Evolutionary conservation across 2,113 vertebrate species (phyloP), one percentile per base, ranked within the genome.

Genomic region (human (Homo sapiens)): DNA sequence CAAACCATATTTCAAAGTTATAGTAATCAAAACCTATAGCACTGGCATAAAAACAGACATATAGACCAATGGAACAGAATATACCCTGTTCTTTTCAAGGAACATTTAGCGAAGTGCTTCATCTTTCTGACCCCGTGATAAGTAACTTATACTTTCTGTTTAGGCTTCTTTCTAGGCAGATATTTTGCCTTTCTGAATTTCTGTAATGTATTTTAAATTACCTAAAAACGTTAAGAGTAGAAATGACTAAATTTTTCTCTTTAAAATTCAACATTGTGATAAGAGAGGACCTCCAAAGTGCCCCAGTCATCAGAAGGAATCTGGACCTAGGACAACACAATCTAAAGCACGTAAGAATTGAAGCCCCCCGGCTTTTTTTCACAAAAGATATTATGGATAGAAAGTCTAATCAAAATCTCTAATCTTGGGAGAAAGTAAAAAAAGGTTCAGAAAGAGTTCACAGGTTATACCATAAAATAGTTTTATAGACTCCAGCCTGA

Each of bases 171-270:
- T 96, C 45, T 89, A 5, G 8, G 61, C 27, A 91, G 45, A 91
- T 2, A 48, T 73, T 72, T 79, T 94, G 6, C 4, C 55, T 32
- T 84, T 81, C 72, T 82, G 8, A 95, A 75, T 81, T 91, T 81
- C 87, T 85, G 18, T 38, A 96, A 84, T 85, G 40, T 17, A 88
- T 79, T 95, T 90, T 55, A 89, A 85, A 23, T 45, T 43, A 61
- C 23, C 12, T 91, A 57, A 68, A 72, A 84, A 75, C 75, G 0
- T 43, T 85, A 3, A 57, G 20, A 78, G 43, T n/a, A 89, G 61
- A 89, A 92, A 76, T 88, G 20, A 85, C 35, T 57, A 4, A n/a
- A 22, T 30, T 8, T 25, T 52, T 88, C 32, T 59, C 25, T 95
- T 70, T 20, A 78, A n/a, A 87, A 75, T 75, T 93, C 35, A 38